Conservation (phyloP, 2,888 invertebrate species). For the Harpalus rubripes region DNA sequence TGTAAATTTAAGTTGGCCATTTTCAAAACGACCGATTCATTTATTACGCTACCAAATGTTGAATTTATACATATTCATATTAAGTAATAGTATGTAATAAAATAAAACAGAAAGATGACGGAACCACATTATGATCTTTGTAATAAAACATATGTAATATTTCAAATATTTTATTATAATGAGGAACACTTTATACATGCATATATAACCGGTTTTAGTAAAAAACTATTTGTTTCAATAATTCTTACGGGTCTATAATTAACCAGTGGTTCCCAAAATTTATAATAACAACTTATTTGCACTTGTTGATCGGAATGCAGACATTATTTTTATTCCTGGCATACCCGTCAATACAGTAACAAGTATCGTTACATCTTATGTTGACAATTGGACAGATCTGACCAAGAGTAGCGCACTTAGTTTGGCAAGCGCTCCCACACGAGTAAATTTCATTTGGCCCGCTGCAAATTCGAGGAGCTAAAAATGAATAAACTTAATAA, state of each 20-base stretch:
- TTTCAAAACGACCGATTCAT: background rate
- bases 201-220: conserved; percentile 27
- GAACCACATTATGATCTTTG: background rate
- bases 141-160: conserved; percentile 29
- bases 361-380: conserved; percentile 41
- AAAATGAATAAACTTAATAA: conserved; percentile 42
- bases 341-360: conserved; percentile 49
- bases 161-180: conserved; percentile 43
- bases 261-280: background rate
- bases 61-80: background rate
- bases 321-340: conserved; percentile 34
- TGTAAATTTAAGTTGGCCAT: too few relatives aligned
- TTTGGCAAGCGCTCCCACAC: conserved; percentile 51
- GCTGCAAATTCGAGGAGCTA: conserved; percentile 31
- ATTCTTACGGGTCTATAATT: conserved; percentile 17
- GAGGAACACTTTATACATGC: conserved; percentile 41
- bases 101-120: conserved; percentile 34
- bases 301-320: conserved; percentile 37
- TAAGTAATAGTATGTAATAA: background rate
- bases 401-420: conserved; percentile 32
- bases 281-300: background rate
- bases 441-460: conserved; percentile 50
- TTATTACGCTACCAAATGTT: background rate
- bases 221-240: conserved; percentile 31
- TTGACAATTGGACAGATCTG: conserved; percentile 27